Evolutionary conservation across 2,113 vertebrate genomes (phyloP), one percentile per base, ranked within the genome.

Genomic region (Epinephelus fuscoguttatus): DNA sequence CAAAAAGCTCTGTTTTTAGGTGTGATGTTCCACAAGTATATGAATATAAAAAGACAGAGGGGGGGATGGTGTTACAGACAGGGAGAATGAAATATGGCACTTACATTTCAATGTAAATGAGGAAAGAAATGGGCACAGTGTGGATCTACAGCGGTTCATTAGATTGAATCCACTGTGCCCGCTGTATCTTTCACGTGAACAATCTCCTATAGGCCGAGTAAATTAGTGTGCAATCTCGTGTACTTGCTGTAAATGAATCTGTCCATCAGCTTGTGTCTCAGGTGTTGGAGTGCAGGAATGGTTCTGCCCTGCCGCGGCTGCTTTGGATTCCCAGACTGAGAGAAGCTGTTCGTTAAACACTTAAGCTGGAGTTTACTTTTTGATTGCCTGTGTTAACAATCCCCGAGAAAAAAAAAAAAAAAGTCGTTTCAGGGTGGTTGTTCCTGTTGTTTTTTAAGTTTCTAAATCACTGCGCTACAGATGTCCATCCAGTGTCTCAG

Each of bases 101-200:
- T 90, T 88, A 73, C 63, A 93, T 95, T 93, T 94, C 86, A 90
- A 75, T 93, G 91, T 90, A 94, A 94, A 94, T 95, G 89, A 92
- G 87, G 75, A 82, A 75, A 78, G 86, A 90, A 91, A 93, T 75
- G 61, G 89, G 77, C 76, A 76, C 59, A 57, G 57, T 87, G 84
- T 92, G 84, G 86, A 91, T 90, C 92, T 90, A 75, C 81, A 86
- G 72, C 52, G 42, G 77, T 88, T 91, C 88, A 92, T 95, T 94
- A 89, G 84, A 88, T 84, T 84, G 86, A 84, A 89, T 86, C 84
- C 61, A 79, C 63, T 64, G 42, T 75, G 60, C 70, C 30, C 5
- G 50, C 81, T 92, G 88, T 92, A 78, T 93, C 89, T 91, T 89
- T 87, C 90, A 91, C 84, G 52, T 85, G 85, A 91, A 91, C 90